These are phyloP conservation scores for Zele albiditarsus DNA, from an alignment of 2,888 invertebrate species.

Conservation along the genomic window DNA sequence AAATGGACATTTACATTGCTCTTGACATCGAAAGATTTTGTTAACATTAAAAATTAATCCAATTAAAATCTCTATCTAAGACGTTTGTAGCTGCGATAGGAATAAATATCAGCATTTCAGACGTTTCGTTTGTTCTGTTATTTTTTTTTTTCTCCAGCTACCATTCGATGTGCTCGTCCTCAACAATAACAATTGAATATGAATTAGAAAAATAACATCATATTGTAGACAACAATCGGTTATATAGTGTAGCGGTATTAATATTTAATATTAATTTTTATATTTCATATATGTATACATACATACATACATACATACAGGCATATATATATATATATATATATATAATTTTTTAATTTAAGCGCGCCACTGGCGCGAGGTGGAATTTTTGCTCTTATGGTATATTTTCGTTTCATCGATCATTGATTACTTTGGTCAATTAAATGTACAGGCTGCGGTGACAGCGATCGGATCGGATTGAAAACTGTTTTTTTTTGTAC, in stretches of 20 bases:
- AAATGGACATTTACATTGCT: constrained; percentile 9
- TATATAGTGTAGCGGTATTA: constrained; percentile 65
- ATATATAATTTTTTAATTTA: constrained; percentile 47
- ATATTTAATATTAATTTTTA: constrained; percentile 42
- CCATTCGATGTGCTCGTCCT: constrained; percentile 70
- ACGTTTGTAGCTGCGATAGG: constrained; percentile 5
- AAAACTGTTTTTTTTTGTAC: constrained; percentile 41
- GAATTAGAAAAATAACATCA: constrained; percentile 73
- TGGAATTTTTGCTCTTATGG: constrained; percentile 40
- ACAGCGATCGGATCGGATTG: constrained; percentile 49
- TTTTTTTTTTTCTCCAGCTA: constrained; percentile 52
- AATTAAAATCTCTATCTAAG: constrained; percentile 28
- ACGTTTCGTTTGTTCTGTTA: constrained; percentile 16
- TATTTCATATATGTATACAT: constrained; percentile 42
- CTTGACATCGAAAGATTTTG: not conserved
- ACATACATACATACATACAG: no score
- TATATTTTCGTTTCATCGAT: constrained; percentile 27
- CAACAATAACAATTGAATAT: constrained; percentile 73
- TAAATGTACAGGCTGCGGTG: constrained; percentile 42
- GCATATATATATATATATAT: constrained; percentile 42
- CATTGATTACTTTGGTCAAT: constrained; percentile 50
- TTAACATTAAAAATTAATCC: not conserved
- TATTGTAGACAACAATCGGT: constrained; percentile 72
- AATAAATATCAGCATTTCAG: not conserved
- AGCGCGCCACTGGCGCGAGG: constrained; percentile 63